A percentile compares a stretch with the other conserved stretches of the same genome.
Evolutionary conservation across 2,888 invertebrate genomes (phyloP).

Genomic region (Quadriops clusia): DNA sequence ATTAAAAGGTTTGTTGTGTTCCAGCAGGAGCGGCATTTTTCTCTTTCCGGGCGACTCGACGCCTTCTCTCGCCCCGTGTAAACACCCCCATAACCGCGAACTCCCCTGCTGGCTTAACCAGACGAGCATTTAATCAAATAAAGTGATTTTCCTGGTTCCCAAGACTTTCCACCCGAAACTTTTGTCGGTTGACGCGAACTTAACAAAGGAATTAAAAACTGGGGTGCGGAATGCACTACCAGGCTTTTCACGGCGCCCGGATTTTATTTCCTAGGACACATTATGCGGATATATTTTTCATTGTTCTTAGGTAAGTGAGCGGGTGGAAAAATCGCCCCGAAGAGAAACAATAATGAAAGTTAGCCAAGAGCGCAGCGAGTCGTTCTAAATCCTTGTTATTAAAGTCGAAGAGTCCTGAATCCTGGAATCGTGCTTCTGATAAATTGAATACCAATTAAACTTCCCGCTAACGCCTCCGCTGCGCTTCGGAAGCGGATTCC

Average conservation of each 20-base stretch:
- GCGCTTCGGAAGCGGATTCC: constrained; percentile 1
- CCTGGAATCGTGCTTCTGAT: too few relatives aligned
- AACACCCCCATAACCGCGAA: too few relatives aligned
- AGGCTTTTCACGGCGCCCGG: constrained; percentile 4
- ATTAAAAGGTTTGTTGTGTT: constrained; percentile 18
- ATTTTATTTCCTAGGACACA: too few relatives aligned
- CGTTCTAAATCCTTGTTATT: too few relatives aligned
- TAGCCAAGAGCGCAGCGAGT: too few relatives aligned
- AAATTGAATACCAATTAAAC: constrained; percentile 23
- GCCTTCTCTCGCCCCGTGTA: neutral
- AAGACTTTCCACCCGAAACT: constrained; percentile 8
- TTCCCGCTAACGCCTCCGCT: constrained; percentile 14
- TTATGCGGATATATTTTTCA: too few relatives aligned
- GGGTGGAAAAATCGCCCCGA: too few relatives aligned
- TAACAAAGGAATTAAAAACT: constrained; percentile 5
- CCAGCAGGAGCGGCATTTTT: constrained; percentile 9
- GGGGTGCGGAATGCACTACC: constrained; percentile 2
- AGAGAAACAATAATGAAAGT: too few relatives aligned
- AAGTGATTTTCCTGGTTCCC: constrained; percentile 15
- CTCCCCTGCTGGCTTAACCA: constrained; percentile 3
- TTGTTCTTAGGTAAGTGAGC: too few relatives aligned
- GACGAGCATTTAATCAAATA: constrained; percentile 15
- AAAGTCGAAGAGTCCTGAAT: constrained; percentile 14
- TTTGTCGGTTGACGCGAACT: too few relatives aligned
- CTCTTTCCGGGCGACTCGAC: constrained; percentile 3